Evolutionary conservation across 2,113 vertebrate species (phyloP), one percentile per base, ranked within the genome.

Genomic region (Zosterops japonicus): DNA sequence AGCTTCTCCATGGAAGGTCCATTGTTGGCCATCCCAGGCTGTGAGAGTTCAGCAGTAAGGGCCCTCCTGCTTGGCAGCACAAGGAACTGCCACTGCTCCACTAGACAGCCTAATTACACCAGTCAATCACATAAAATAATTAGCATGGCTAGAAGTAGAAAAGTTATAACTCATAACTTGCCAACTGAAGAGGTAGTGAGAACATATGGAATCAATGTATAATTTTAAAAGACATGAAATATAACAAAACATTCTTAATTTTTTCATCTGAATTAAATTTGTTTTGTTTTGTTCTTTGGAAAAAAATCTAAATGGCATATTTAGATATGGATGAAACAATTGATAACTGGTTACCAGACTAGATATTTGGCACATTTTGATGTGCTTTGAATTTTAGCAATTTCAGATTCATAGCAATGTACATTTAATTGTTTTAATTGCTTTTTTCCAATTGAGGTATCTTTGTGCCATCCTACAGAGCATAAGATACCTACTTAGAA

Each of bases 71-170:
- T 76, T 84, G 42, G 84, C 67, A 91, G 76, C 87, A 89, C 77
- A 92, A 96, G 83, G 39, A 83, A 77, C 52, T 56, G 82, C 76
- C 68, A 74, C 89, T 1, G 3, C 78, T 88, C 29, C 50, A 67
- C 60, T 67, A 57, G 94, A 80, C 52, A 93, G 61, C 21, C 44
- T 92, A 96, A 97, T 96, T 94, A 64, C 77, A 93, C 70, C 80
- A 95, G 92, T 95, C 90, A 94, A 85, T 97, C 92, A 93, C 27
- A 56, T 74, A 82, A 90, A 95, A 96, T 59, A 57, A 33, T 74
- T 90, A 22, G 1, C 25, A 53, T 52, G 56, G 55, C 49, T 94
- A 57, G 59, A 76, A 89, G 25, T 36, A 3, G 39, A 95, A 94
- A 95, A 56, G 27, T 82, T 94, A 70, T 80, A 87, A 74, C 53